Conservation (phyloP, 2,113 vertebrate genomes). For the Willisornis vidua region DNA sequence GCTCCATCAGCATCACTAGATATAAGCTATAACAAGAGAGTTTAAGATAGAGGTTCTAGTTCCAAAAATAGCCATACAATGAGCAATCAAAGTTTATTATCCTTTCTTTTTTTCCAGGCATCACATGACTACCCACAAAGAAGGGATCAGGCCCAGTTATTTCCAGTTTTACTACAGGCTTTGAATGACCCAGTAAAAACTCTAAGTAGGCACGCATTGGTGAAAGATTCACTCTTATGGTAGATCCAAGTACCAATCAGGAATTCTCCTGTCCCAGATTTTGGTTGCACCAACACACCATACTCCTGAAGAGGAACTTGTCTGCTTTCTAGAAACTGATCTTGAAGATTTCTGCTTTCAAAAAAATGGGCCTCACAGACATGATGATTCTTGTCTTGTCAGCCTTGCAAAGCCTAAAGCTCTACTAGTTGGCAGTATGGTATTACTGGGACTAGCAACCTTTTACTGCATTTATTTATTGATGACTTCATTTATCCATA, state of each 20-base stretch:
- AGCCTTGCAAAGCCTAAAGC: neutral
- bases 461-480: neutral
- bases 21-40: conserved; percentile 86
- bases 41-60: neutral
- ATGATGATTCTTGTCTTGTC: neutral
- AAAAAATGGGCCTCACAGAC: neutral
- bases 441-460: neutral
- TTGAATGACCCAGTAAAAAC: neutral
- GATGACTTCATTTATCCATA: neutral
- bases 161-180: neutral
- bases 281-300: neutral
- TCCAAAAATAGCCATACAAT: neutral
- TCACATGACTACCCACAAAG: neutral
- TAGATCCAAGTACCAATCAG: neutral
- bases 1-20: conserved; percentile 98
- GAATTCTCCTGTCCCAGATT: neutral
- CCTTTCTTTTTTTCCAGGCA: neutral
- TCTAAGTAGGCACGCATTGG: fast-evolving
- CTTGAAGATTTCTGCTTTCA: neutral
- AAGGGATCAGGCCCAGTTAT: neutral
- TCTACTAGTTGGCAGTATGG: neutral
- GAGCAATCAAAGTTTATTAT: neutral
- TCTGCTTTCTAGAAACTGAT: neutral
- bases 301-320: neutral
- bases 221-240: neutral